Evolutionary conservation across 2,888 invertebrate species (phyloP).

Genomic region (Xylota segnis): DNA sequence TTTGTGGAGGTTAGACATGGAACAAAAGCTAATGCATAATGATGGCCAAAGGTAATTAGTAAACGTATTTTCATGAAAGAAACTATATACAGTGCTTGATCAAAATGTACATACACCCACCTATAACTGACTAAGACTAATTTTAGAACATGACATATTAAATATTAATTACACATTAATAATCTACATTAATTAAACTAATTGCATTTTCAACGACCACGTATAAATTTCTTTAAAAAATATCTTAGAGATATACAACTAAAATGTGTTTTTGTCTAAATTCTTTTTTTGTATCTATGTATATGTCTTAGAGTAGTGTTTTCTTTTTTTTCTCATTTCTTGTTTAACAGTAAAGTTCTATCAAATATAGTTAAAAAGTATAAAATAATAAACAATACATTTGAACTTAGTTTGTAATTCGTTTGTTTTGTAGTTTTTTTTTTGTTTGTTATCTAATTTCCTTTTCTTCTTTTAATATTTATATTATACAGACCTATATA

Average conservation of each 20-base stretch:
- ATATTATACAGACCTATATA: constrained; percentile 80
- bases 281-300: background rate
- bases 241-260: constrained; percentile 41
- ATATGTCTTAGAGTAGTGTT: constrained; percentile 31
- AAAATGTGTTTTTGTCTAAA: constrained; percentile 41
- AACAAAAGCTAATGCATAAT: background rate
- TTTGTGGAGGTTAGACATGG: background rate
- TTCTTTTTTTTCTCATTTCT: constrained; percentile 15
- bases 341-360: constrained; percentile 31
- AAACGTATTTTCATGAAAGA: background rate
- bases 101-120: constrained; percentile 9
- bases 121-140: background rate
- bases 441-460: constrained; percentile 51
- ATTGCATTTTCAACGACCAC: constrained; percentile 49
- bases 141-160: background rate
- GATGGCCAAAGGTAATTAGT: background rate
- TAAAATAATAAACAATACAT: constrained; percentile 54
- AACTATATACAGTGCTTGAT: constrained; percentile 15
- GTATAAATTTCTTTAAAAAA: constrained; percentile 50
- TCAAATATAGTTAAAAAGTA: constrained; percentile 45
- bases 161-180: constrained; percentile 6
- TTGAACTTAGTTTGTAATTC: constrained; percentile 65
- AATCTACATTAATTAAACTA: constrained; percentile 77
- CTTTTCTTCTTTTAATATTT: constrained; percentile 63
- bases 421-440: constrained; percentile 60